Conservation (phyloP, 2,113 vertebrate species). For the Tamias sibiricus region DNA sequence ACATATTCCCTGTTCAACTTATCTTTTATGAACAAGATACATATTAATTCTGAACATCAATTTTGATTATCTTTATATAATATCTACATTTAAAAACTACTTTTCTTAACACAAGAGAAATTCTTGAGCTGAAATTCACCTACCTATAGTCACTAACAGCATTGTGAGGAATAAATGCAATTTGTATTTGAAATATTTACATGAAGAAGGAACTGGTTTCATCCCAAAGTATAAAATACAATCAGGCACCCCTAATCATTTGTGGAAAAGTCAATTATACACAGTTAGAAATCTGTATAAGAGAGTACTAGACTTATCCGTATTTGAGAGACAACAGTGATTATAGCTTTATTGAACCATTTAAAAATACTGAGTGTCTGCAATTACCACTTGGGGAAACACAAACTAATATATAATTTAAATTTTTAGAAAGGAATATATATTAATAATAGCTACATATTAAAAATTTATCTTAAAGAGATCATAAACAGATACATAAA, state of each 20-base stretch:
- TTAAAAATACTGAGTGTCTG: background rate
- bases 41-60: background rate
- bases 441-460: background rate
- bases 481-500: background rate
- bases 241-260: background rate
- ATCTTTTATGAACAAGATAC: background rate
- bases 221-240: background rate
- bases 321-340: background rate
- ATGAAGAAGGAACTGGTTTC: background rate
- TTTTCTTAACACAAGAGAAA: background rate
- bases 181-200: background rate
- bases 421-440: background rate
- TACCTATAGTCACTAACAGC: background rate
- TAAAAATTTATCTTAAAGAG: background rate
- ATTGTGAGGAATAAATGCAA: background rate
- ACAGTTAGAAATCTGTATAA: background rate
- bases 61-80: background rate
- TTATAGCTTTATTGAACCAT: background rate
- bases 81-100: background rate
- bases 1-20: background rate
- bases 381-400: background rate
- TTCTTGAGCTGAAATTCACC: background rate
- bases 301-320: background rate
- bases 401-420: background rate
- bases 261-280: conserved; percentile 25